A percentile compares a stretch with the other conserved stretches of the same genome.
phyloP scores from a whole-genome alignment of 2,888 invertebrate species.

The Epirrhoe alternata region DNA sequence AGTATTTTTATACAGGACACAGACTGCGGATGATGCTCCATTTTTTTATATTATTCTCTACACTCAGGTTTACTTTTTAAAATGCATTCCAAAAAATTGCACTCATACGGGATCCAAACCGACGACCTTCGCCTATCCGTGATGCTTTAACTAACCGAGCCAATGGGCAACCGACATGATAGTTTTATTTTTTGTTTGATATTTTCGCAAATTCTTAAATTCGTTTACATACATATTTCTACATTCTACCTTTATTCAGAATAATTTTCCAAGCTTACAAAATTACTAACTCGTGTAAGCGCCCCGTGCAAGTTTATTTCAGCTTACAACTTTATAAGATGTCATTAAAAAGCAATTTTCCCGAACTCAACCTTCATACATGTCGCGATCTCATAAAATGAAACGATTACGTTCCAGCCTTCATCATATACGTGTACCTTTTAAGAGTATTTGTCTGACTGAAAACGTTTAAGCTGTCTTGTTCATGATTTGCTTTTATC shows the following conservation, averaged over 20 bases:
- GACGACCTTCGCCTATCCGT: too few relatives aligned
- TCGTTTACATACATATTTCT: not conserved
- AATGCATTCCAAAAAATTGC: too few relatives aligned
- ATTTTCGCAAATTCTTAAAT: not conserved
- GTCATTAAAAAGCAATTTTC: slow-evolving; percentile 38
- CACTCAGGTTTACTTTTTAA: too few relatives aligned
- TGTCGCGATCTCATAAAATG: slow-evolving; percentile 32
- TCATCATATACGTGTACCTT: slow-evolving; percentile 25
- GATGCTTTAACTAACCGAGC: too few relatives aligned
- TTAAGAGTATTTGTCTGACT: slow-evolving; percentile 11
- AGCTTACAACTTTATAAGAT: slow-evolving; percentile 32
- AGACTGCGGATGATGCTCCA: too few relatives aligned
- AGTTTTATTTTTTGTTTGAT: too few relatives aligned
- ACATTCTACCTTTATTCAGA: not conserved
- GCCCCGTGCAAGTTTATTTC: slow-evolving; percentile 22
- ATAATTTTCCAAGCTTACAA: slow-evolving; percentile 3
- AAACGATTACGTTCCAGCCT: slow-evolving; percentile 28
- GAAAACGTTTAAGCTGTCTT: not conserved
- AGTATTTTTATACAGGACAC: not conserved
- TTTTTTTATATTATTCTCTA: too few relatives aligned
- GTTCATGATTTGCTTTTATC: not conserved
- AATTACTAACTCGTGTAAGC: slow-evolving; percentile 21
- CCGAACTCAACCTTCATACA: slow-evolving; percentile 23
- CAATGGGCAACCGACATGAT: too few relatives aligned
- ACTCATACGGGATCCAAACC: too few relatives aligned